These are phyloP conservation scores for Thyatira batis DNA, from an alignment of 2,888 invertebrate genomes.

Conservation along the genomic window DNA sequence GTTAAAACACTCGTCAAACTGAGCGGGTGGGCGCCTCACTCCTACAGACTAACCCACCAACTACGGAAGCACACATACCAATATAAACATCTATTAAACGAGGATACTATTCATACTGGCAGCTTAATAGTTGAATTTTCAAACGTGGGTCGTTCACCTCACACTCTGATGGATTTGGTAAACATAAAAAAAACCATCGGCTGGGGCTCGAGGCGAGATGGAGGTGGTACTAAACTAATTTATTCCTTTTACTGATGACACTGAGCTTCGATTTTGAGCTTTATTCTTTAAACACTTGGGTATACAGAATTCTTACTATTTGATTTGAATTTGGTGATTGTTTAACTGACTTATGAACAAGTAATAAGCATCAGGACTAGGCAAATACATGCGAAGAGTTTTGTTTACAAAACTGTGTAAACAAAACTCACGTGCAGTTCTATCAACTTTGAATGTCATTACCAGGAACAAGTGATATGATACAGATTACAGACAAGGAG, in stretches of 20 bases:
- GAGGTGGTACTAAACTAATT: not conserved
- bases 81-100: constrained; percentile 30
- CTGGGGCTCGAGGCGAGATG: not conserved
- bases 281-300: not conserved
- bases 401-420: not conserved
- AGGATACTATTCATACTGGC: constrained; percentile 37
- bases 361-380: not conserved
- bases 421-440: not conserved
- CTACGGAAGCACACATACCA: constrained; percentile 30
- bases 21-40: constrained; percentile 48
- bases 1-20: constrained; percentile 53
- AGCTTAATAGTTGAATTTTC: constrained; percentile 47
- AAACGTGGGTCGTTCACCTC: constrained; percentile 58
- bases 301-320: not conserved
- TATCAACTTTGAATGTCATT: not conserved
- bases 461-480: not conserved
- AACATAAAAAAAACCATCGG: constrained; percentile 9
- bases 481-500: not conserved
- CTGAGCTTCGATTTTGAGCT: not conserved
- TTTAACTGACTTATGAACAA: not conserved
- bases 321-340: not conserved
- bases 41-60: constrained; percentile 30
- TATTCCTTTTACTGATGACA: not conserved
- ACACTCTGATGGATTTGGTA: constrained; percentile 18
- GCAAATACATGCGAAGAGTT: not conserved